These are phyloP conservation scores for Cryptops parisi DNA, from an alignment of 2,888 invertebrate species.

Conservation along the genomic window DNA sequence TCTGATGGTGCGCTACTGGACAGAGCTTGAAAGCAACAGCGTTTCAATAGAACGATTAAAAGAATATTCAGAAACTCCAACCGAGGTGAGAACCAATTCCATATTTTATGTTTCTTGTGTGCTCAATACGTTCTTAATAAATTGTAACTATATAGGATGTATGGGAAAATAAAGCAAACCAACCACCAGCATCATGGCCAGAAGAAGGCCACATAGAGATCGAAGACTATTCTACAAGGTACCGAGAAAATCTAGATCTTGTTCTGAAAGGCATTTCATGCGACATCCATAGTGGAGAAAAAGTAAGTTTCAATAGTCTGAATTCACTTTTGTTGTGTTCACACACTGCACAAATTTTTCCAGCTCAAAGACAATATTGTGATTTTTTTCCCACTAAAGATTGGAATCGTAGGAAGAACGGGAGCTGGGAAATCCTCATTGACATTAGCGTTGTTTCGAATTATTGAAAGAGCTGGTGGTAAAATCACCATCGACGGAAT, in stretches of 20 bases:
- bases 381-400: too few relatives aligned
- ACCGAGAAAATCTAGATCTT: constrained; percentile 70
- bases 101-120: too few relatives aligned
- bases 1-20: constrained; percentile 40
- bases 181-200: constrained; percentile 60
- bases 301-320: constrained; percentile 37
- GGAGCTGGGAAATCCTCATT: constrained; percentile 88
- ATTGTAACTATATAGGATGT: too few relatives aligned
- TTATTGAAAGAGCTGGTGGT: constrained; percentile 70
- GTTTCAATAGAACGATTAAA: constrained; percentile 40
- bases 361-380: too few relatives aligned
- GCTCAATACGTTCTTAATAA: too few relatives aligned
- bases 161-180: constrained; percentile 30
- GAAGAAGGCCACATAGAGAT: constrained; percentile 62
- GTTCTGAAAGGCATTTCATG: constrained; percentile 69
- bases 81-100: constrained; percentile 29
- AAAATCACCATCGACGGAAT: constrained; percentile 68
- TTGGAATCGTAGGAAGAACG: constrained; percentile 78
- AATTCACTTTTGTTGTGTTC: too few relatives aligned
- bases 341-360: too few relatives aligned
- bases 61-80: constrained; percentile 57
- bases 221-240: constrained; percentile 65
- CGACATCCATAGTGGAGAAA: constrained; percentile 64
- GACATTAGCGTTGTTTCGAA: constrained; percentile 72
- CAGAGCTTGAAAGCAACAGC: constrained; percentile 41